phyloP scores from a whole-genome alignment of 1,140 invertebrate genomes.

The Trachymyrmex septentrionalis region DNA sequence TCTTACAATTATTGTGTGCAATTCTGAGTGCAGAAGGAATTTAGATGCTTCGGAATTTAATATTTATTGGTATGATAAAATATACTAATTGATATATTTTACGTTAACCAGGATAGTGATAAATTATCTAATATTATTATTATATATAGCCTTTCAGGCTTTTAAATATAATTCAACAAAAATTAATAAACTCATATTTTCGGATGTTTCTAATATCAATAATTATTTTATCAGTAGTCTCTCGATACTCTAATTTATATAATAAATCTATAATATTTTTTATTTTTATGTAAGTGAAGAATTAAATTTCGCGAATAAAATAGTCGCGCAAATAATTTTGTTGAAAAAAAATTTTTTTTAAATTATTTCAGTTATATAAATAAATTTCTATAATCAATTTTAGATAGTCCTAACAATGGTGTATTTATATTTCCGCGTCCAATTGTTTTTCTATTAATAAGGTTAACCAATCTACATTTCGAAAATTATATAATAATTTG shows the following conservation, averaged over 20 bases:
- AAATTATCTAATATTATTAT: background rate
- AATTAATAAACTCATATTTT: background rate
- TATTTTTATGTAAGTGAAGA: background rate
- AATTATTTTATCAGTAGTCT: background rate
- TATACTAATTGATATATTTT: background rate
- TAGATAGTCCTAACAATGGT: no score
- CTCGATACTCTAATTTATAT: background rate
- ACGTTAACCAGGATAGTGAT: background rate
- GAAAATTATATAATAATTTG: no score
- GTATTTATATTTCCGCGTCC: no score
- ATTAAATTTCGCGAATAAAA: background rate
- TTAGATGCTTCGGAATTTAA: background rate
- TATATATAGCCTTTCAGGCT: background rate
- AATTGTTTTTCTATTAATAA: no score
- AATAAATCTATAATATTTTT: slow-evolving; percentile 1
- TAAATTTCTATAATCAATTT: no score
- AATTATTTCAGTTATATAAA: background rate
- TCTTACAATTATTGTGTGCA: background rate
- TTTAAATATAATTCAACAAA: slow-evolving; percentile 8
- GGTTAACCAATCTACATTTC: no score
- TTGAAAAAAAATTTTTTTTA: background rate
- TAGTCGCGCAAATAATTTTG: background rate
- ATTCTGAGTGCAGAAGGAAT: slow-evolving; percentile 2
- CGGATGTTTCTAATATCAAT: background rate
- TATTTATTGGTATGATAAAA: no score